A percentile compares a stretch with the other conserved stretches of the same genome.
Conservation (phyloP, 2,113 vertebrate species). For the Equus quagga region DNA sequence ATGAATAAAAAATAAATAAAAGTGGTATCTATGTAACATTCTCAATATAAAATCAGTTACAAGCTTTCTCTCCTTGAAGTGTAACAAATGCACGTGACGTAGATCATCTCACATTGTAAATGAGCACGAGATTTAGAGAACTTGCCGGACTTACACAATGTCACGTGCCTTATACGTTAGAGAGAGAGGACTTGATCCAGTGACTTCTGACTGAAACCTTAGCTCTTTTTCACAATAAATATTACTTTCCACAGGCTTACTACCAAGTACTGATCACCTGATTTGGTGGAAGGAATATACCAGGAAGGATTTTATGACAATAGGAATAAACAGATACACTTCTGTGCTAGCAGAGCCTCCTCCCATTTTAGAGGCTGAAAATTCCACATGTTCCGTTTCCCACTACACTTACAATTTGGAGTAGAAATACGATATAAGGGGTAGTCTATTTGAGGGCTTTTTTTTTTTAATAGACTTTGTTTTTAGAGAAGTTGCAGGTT, state of each 20-base stretch:
- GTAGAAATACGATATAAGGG: neutral
- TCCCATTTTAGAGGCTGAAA: neutral
- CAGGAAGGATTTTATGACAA: neutral
- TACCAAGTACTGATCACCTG: neutral
- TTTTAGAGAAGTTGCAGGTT: too few relatives aligned
- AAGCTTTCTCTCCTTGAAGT: neutral
- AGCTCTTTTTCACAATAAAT: neutral
- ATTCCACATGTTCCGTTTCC: neutral
- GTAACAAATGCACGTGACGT: neutral
- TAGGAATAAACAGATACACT: neutral
- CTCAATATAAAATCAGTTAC: neutral
- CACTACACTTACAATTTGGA: neutral
- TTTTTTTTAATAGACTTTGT: neutral
- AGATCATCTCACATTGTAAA: neutral
- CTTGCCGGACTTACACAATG: neutral
- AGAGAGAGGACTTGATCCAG: neutral
- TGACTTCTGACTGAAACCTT: neutral
- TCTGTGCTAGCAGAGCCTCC: too few relatives aligned
- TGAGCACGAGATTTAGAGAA: neutral
- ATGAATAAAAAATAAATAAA: neutral
- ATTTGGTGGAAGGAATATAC: neutral
- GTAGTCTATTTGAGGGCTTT: neutral
- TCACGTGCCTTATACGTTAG: neutral
- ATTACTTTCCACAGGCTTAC: neutral
- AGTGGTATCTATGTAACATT: neutral